Base-by-base conservation (phyloP, 2,113 vertebrate species). In the Labeo rohita region DNA sequence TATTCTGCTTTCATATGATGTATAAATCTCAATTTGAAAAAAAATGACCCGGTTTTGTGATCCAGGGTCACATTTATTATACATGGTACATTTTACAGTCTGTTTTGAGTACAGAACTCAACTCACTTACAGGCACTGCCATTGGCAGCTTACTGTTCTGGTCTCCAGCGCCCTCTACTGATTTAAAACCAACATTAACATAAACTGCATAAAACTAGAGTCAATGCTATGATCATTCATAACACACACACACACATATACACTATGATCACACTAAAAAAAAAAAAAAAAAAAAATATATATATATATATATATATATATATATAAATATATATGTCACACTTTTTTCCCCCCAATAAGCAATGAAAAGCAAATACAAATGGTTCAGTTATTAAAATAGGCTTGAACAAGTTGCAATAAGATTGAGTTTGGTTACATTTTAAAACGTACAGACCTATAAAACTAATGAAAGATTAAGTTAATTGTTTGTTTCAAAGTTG, bases 121-220 rank as follows among this genome's bases (percentile, higher is more conserved):
- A 6, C 15, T 39, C 13, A 2, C 1, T 1, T 16, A 21, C 36
- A 43, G 36, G 8, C 0, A 70, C 16, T 70, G 15, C 15, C 68
- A 43, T 9, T 21, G 16, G 15, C 5, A 75, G n/a, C 21, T 2
- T 34, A 7, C n/a, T 66, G 12, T 80, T 52, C 50, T 83, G 86
- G 84, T 84, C 87, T 89, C 59, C 2, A 73, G 73, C 56, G 23
- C 83, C 90, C 81, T 88, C 89, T 90, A 28, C 86, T 90, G 90
- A 74, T 78, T 2, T 11, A 76, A 18, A 23, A n/a, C 8, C 8
- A 80, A 56, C 7, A 23, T 23, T 13, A 80, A 10, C 34, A 65
- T 8, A n/a, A 21, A 10, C 72, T 56, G 5, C 10, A 82, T 23
- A 45, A 72, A 50, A 34, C 5, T 39, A 43, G 0, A 77, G 13